Evolutionary conservation across 30 jellyfish, hydroid and myxozoan genomes (phyloP).

Genomic region (Thelohanellus kitauei): DNA sequence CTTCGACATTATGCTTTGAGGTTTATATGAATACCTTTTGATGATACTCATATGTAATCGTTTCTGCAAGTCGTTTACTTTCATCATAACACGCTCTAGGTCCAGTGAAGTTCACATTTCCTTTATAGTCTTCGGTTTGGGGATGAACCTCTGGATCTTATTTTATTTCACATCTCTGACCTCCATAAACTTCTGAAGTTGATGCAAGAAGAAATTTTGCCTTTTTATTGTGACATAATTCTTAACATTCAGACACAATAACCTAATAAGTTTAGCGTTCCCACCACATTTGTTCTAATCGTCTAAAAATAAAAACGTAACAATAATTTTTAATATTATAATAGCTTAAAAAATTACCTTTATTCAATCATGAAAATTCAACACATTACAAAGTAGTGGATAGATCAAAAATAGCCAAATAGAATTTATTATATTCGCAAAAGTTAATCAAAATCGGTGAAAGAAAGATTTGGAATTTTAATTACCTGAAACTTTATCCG

Average conservation of each 20-base stretch:
- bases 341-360: no score
- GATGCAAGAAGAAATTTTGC: conserved; percentile 67
- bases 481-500: no score
- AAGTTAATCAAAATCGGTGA: background rate
- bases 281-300: conserved; percentile 58
- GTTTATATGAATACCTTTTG: conserved; percentile 49
- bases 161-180: conserved; percentile 6
- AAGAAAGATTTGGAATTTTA: no score
- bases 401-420: no score
- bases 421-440: background rate
- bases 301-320: no score
- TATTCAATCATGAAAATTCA: no score
- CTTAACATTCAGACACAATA: background rate
- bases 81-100: conserved; percentile 96
- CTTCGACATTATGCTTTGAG: conserved; percentile 49
- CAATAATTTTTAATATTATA: no score
- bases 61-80: conserved; percentile 87
- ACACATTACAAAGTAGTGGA: no score
- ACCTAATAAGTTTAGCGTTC: conserved; percentile 81
- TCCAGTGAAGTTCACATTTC: conserved; percentile 82
- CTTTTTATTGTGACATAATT: background rate
- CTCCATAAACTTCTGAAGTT: conserved; percentile 85
- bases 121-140: conserved; percentile 85
- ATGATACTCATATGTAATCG: conserved; percentile 60
- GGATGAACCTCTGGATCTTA: conserved; percentile 93